Evolutionary conservation across 2,113 vertebrate genomes (phyloP).

Genomic region (Chaenocephalus aceratus): DNA sequence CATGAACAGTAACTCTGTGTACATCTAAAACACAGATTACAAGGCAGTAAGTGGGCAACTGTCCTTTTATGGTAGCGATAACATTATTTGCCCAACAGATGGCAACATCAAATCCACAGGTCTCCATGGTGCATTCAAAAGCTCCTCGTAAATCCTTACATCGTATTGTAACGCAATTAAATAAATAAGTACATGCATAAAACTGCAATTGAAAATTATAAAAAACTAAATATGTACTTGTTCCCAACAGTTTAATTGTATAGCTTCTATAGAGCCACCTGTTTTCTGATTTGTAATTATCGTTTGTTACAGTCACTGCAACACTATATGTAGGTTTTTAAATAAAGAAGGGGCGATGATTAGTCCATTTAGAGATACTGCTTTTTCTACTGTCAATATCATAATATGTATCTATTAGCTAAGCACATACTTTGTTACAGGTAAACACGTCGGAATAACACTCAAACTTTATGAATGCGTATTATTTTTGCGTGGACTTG

Average conservation of each 20-base stretch:
- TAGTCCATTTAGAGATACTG: not conserved
- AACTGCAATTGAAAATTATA: not conserved
- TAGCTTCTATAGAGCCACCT: not conserved
- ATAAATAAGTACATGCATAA: not conserved
- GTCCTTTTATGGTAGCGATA: too few species aligned
- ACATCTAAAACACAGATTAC: not conserved
- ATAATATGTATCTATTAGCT: not conserved
- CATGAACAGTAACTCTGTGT: not conserved
- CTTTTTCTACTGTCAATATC: too few species aligned
- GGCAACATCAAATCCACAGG: not conserved
- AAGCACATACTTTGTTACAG: not conserved
- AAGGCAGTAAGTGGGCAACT: not conserved
- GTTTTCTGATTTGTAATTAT: not conserved
- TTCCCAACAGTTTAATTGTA: too few species aligned
- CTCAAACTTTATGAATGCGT: not conserved
- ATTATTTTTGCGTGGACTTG: accelerated
- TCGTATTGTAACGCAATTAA: accelerated
- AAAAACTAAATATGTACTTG: not conserved
- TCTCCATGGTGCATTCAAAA: conserved; percentile 1
- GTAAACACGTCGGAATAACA: not conserved
- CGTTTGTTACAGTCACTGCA: not conserved
- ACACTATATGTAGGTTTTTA: not conserved
- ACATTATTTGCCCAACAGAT: not conserved
- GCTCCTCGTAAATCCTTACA: not conserved
- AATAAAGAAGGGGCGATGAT: not conserved